These are phyloP conservation scores for Coracias cyanogaster DNA, from an alignment of 2,797 vertebrate genomes.

Conservation along the genomic window DNA sequence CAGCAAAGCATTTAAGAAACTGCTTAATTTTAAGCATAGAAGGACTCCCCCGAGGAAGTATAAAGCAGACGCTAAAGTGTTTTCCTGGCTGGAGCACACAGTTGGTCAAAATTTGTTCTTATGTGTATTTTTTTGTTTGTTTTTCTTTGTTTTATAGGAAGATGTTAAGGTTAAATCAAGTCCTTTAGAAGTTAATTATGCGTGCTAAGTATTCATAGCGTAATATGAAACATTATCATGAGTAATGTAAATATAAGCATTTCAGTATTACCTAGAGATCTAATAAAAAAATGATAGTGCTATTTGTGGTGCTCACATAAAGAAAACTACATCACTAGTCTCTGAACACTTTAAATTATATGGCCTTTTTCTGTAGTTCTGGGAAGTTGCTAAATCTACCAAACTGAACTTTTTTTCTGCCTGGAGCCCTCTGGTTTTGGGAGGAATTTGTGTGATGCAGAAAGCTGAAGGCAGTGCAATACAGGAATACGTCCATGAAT, in stretches of 20 bases:
- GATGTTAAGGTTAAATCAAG: neutral
- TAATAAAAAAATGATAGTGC: neutral
- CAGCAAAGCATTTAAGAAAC: slow-evolving; percentile 53
- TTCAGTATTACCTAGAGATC: neutral
- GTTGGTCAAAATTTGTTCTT: slow-evolving; percentile 40
- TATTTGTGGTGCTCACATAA: neutral
- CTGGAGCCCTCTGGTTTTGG: neutral
- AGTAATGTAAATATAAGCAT: neutral
- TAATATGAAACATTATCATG: neutral
- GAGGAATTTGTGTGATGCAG: neutral
- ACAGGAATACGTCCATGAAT: neutral
- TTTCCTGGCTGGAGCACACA: neutral
- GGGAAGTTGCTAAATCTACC: neutral
- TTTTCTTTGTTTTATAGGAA: neutral
- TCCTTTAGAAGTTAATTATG: slow-evolving; percentile 7
- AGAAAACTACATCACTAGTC: neutral
- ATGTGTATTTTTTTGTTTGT: neutral
- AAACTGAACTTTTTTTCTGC: neutral
- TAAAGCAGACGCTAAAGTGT: slow-evolving; percentile 35
- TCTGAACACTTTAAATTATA: neutral
- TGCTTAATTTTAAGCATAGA: slow-evolving; percentile 59
- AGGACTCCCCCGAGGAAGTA: slow-evolving; percentile 32
- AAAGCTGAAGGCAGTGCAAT: neutral
- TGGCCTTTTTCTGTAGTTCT: neutral
- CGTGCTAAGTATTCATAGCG: neutral